Evolutionary conservation across 2,797 vertebrate genomes (phyloP).

Genomic region (Thamnophis elegans): DNA sequence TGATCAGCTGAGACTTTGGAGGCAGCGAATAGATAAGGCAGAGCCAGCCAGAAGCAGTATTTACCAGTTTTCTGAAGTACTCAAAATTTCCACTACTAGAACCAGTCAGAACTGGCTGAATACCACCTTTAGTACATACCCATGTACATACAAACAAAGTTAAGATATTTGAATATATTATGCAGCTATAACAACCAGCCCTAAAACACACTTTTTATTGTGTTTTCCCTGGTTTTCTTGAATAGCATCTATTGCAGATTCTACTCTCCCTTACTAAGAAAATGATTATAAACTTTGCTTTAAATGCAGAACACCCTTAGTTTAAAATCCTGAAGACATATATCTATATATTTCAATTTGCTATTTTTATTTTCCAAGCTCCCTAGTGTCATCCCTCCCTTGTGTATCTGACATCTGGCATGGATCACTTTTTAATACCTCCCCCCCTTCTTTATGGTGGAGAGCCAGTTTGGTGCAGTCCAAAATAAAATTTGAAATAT

Average conservation of each 20-base stretch:
- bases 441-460: not conserved
- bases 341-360: not conserved
- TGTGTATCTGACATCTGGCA: not conserved
- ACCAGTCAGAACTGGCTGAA: too few species aligned
- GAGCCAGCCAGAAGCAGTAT: too few species aligned
- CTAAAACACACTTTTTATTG: not conserved
- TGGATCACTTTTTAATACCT: not conserved
- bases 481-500: too few species aligned
- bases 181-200: not conserved
- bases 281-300: not conserved
- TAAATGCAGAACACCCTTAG: not conserved
- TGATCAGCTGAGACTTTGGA: too few species aligned
- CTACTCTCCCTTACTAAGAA: not conserved
- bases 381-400: not conserved
- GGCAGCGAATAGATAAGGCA: too few species aligned
- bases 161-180: too few species aligned
- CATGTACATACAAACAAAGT: too few species aligned
- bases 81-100: too few species aligned
- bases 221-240: not conserved
- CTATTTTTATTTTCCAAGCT: not conserved
- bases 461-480: not conserved
- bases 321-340: not conserved
- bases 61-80: too few species aligned
- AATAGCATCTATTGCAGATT: not conserved
- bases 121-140: too few species aligned